phyloP scores from a whole-genome alignment of 2,888 invertebrate species.

The Idaea dimidiata region DNA sequence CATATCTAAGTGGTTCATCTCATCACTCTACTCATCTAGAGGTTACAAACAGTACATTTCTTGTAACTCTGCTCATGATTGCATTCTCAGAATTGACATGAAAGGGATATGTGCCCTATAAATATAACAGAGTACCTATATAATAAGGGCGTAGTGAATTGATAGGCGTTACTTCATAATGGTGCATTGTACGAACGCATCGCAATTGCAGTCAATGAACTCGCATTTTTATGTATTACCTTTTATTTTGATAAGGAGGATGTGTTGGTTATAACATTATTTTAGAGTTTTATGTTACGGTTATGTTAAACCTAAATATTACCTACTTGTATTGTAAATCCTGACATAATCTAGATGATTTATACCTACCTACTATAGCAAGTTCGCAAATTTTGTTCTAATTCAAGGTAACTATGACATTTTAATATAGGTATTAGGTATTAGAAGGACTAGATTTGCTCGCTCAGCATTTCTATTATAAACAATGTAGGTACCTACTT shows the following conservation, averaged over 20 bases:
- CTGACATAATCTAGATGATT: no score
- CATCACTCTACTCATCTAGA: background rate
- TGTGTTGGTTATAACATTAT: no score
- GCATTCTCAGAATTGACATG: conserved; percentile 1
- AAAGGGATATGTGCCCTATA: conserved; percentile 15
- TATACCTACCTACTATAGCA: no score
- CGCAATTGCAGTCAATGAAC: conserved; percentile 29
- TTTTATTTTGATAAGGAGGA: conserved; percentile 17
- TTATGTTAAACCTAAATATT: no score
- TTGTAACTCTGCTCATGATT: background rate
- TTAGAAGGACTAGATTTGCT: no score
- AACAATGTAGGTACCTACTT: no score
- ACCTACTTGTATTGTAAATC: no score
- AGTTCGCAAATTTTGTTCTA: no score
- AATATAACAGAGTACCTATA: conserved; percentile 11
- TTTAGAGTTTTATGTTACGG: no score
- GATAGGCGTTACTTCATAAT: conserved; percentile 19
- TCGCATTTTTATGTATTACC: conserved; percentile 7
- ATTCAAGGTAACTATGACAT: no score
- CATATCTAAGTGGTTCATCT: background rate
- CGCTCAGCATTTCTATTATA: no score
- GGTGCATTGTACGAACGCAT: conserved; percentile 23
- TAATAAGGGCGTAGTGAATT: background rate
- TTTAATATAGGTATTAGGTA: no score
- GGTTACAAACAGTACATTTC: background rate